phyloP scores from a whole-genome alignment of 1,140 invertebrate genomes.

The Hormaphis cornu region DNA sequence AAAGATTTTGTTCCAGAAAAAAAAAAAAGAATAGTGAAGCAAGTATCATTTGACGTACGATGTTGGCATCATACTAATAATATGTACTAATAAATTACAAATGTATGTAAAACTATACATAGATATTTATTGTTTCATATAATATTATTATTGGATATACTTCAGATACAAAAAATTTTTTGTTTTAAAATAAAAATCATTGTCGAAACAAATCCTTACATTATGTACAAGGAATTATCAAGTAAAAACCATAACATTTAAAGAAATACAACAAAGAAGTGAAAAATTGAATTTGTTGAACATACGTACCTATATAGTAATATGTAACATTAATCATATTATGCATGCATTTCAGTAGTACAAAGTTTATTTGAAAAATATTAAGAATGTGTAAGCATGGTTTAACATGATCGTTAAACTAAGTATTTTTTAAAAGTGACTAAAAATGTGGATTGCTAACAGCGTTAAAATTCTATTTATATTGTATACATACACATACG shows the following conservation, averaged over 20 bases:
- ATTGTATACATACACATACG: background rate
- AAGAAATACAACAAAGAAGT: background rate
- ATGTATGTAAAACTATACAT: background rate
- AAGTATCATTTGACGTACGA: background rate
- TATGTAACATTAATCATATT: background rate
- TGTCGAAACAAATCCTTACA: background rate
- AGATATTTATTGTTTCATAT: background rate
- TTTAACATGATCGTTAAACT: no score
- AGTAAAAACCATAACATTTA: background rate
- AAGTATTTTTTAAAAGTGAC: conserved; percentile 12
- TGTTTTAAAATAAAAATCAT: background rate
- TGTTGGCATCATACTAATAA: background rate
- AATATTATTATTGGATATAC: background rate
- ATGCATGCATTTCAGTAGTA: background rate
- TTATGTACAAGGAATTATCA: background rate
- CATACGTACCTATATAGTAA: background rate
- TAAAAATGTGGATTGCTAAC: background rate
- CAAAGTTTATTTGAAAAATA: background rate
- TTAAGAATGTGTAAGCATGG: background rate
- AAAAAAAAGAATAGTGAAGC: background rate
- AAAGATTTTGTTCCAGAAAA: background rate
- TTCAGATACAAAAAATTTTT: background rate
- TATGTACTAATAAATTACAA: no score
- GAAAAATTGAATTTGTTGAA: background rate
- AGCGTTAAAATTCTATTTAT: no score